These are phyloP conservation scores for Microcebus ravelobensis DNA, from an alignment of 2,113 vertebrate genomes.

Conservation along the genomic window DNA sequence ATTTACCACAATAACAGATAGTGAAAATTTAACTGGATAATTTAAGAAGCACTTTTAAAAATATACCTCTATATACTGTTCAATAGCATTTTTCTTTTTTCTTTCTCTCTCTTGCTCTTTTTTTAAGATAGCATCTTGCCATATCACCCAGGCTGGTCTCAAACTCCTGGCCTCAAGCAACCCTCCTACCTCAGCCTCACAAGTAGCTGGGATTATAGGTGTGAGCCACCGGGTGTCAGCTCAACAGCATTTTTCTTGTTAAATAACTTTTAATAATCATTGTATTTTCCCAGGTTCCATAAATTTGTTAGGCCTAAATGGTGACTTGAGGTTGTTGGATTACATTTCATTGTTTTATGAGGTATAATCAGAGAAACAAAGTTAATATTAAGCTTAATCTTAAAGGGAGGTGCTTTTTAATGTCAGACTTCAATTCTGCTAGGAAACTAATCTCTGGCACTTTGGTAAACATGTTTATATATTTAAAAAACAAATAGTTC, in stretches of 20 bases:
- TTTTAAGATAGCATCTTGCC: too few relatives aligned
- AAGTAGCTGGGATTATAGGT: too few relatives aligned
- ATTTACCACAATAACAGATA: not conserved
- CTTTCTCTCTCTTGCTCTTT: too few relatives aligned
- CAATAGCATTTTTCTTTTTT: not conserved
- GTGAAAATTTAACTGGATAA: constrained; percentile 2
- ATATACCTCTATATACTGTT: not conserved
- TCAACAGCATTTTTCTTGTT: not conserved
- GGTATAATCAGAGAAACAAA: constrained; percentile 45
- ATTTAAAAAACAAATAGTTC: constrained; percentile 48
- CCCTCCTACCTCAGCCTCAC: too few relatives aligned
- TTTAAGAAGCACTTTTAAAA: constrained; percentile 25
- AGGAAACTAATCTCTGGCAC: constrained; percentile 39
- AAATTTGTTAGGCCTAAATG: not conserved
- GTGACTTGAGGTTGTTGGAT: not conserved
- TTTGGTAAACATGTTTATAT: constrained; percentile 47
- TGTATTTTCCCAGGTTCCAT: not conserved
- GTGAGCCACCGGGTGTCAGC: too few relatives aligned
- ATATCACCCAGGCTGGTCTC: too few relatives aligned
- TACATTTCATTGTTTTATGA: constrained; percentile 46
- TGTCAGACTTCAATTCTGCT: not conserved
- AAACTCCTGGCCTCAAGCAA: too few relatives aligned
- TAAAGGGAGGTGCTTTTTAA: constrained; percentile 14
- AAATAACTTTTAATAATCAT: not conserved
- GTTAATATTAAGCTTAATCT: not conserved